Base-by-base conservation (phyloP, 2,888 invertebrate species). In the Horisme vitalbata region DNA sequence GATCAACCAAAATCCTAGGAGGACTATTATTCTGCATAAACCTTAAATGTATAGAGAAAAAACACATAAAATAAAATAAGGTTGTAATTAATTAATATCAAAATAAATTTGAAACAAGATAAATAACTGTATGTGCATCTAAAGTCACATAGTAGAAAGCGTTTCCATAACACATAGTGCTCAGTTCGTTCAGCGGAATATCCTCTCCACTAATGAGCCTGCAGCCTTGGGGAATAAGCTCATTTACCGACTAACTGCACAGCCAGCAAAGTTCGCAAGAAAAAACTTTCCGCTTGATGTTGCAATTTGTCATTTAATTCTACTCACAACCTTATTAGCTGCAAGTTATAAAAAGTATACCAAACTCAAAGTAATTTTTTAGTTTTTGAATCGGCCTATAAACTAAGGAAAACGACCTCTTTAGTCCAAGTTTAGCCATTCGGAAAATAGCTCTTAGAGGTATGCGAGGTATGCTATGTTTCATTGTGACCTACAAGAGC, bases 141-240 rank as follows among this genome's bases (percentile, higher is more conserved):
- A 24, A 36, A 36, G 30, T 21, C 9, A 34, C 11, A 33, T 14
- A 33, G 34, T 28, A 12, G 21, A 12, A 44, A 27, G 21, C 68
- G 60, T 61, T 61, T 63, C 58, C 58, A 68, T 68, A 48, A 45
- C 44, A 63, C 59, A 67, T 68, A 68, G 67, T 59, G 52, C 52
- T 50, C 45, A 30, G 48, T 53, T 52, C 57, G 59, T 65, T 59
- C 64, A 58, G 61, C 63, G 54, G 63, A 71, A 71, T 71, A 69
- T 67, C 64, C 59, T 62, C 55, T 59, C 58, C 66, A 60, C 75
- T 83, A 83, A 84, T 83, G 80, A 82, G 77, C 71, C 62, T 32
- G 59, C 63, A 67, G 78, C 81, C 80, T 68, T 62, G 62, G 81
- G 79, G 80, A 80, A 74, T 76, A 72, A 79, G 74, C 79, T 83